Evolutionary conservation across 2,113 vertebrate genomes (phyloP), one percentile per base, ranked within the genome.

Genomic region (Trematocara variabile): DNA sequence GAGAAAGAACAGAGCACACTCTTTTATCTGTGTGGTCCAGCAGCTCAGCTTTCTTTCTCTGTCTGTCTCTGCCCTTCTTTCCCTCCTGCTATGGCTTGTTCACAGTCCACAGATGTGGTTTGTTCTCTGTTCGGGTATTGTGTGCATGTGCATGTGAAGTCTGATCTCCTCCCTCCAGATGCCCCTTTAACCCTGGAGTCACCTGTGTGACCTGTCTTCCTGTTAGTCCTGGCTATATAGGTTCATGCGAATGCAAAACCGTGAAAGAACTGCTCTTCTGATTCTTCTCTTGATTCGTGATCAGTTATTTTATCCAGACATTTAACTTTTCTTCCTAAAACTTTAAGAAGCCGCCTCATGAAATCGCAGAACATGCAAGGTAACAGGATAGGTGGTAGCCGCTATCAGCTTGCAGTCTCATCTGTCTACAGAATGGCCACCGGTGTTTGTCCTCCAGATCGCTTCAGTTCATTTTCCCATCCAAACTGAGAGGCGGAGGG

Each of bases 11-110:
- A 97, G 97, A 97, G 97, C 95, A 95, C 88, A 93, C 88, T 95
- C 96, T 98, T 93, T 98, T 98, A 98, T 98, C 97, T 98, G 98
- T 97, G 97, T 97, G 98, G 98, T 97, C 97, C 89, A 89, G 50
- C 77, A 91, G 95, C 96, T 97, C 96, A 95, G 86, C 92, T 96
- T 95, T 94, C 94, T 91, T n/a, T 84, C 93, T 93, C 87, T 94
- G 77, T 88, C 84, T 92, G 63, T 87, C 83, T 95, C 70, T 88
- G 79, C 60, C 85, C 81, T 77, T 87, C 89, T 90, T 78, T 87
- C 81, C 88, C 89, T 92, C 85, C 89, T 81, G 88, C 91, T 80
- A 83, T 82, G 50, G 83, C 90, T 91, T 80, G 34, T 87, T 93
- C 92, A 89, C 92, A 84, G 85, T 96, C 98, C 96, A 99, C 98